These are phyloP conservation scores for Hylaeus anthracinus DNA, from an alignment of 1,140 invertebrate species.

Conservation along the genomic window DNA sequence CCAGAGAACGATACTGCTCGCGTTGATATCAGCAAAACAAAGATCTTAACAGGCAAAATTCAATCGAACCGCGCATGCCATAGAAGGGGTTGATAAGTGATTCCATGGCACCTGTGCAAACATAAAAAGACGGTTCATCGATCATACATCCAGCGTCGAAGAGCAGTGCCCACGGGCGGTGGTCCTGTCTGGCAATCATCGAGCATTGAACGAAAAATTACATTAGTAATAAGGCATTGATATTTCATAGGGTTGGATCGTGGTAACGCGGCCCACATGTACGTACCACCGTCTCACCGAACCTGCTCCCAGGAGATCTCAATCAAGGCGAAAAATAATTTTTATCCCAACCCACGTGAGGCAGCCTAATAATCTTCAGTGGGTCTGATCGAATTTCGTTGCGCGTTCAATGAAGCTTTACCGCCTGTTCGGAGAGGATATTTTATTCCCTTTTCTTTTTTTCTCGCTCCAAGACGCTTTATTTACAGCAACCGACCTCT, in stretches of 20 bases:
- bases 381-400: conserved; percentile 69
- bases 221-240: conserved; percentile 79
- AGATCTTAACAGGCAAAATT: neutral
- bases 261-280: conserved; percentile 60
- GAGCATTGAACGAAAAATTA: conserved; percentile 76
- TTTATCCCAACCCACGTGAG: conserved; percentile 62
- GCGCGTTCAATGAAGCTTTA: conserved; percentile 43
- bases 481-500: neutral
- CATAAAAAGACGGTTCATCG: conserved; percentile 26
- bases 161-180: conserved; percentile 8
- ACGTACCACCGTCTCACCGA: conserved; percentile 51
- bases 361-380: conserved; percentile 68
- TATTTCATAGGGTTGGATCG: conserved; percentile 73
- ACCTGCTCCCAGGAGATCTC: conserved; percentile 73
- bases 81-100: neutral
- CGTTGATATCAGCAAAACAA: too few relatives aligned
- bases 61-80: neutral
- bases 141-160: conserved; percentile 3
- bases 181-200: conserved; percentile 70
- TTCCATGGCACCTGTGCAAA: neutral
- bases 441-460: neutral
- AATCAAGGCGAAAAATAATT: conserved; percentile 79
- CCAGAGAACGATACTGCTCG: too few relatives aligned
- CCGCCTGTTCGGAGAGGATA: neutral
- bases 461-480: neutral